Evolutionary conservation across 2,113 vertebrate species (phyloP), one percentile per base, ranked within the genome.

Genomic region (Neodontobutis hainanensis): DNA sequence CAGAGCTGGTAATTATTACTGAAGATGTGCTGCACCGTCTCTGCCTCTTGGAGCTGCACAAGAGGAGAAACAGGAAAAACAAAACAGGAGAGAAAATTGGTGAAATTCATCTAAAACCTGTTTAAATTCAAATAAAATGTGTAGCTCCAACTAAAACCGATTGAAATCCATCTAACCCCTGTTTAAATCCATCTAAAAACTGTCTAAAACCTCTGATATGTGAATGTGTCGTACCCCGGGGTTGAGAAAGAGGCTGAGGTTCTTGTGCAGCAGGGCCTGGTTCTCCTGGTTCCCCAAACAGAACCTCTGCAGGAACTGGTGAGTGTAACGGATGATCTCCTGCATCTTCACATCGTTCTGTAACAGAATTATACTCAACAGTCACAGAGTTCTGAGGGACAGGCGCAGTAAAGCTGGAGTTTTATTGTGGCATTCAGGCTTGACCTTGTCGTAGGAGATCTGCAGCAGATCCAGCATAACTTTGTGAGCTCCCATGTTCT

Each of bases 401-500:
- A 46, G 11, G n/a, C 5, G 15, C 14, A 2, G n/a, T 38, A 16
- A 8, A 2, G 0, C 35, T 2, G 32, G 45, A 46, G 44, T 59
- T 49, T 8, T 66, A 65, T 55, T 55, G 44, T 3, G 5, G 0
- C 4, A 2, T 0, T 0, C 6, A 0, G 45, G 16, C 67, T 71
- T 7, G 19, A 99, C 97, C 95, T 96, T 93, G 89, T 99, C 97
- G 0, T 99, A 99, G 7, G 97, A 95, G 51, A 99, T 94, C 88
- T 99, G 97, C 82, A 99, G 91, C 70, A 99, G 93, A 83, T 99
- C 97, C 91, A 99, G 85, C 97, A 99, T 98, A 86, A 99, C 97
- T 84, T 98, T 98, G 88, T 99, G 97, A 61, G 97, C 97, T 0
- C 97, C 96, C 97, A 99, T 96, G 91, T 99, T 99, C 92, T 98